Base-by-base conservation (phyloP, 2,888 invertebrate genomes). In the Boloria euphrosyne region DNA sequence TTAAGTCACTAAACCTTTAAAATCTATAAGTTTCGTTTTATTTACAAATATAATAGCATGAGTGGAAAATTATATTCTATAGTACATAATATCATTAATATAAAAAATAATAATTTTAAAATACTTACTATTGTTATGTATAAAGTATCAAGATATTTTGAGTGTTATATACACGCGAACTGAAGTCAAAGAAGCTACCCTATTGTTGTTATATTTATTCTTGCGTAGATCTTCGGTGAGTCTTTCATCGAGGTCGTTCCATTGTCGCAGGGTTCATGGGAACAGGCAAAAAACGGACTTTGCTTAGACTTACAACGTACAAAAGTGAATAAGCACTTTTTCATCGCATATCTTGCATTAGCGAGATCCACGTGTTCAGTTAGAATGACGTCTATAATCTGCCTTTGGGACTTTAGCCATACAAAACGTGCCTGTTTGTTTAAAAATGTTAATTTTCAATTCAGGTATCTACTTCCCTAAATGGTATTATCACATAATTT, bases 131-230 rank as follows among this genome's bases (percentile, higher is more conserved):
- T 31, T 16, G 16, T 53, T 53, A n/a, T 16, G 43, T 38, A 55
- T 1, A 57, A 79, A 82, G 78, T 81, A 84, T 81, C 87, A 90
- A 87, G 69, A 80, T 66, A 16, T 4, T 2, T 38, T 38, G 10
- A 67, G 2, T 7, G 60, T 74, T 17, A 14, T 47, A 63, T 75
- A 75, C 65, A 78, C 52, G 62, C 78, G 80, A 83, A 76, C 78
- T 79, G 82, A 90, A 90, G 91, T 90, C 90, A 91, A 89, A 89
- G 91, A 87, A 88, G 86, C 87, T 80, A 86, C 86, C 86, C 91
- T 82, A 91, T 92, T 91, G 92, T 91, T 84, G 80, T 79, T 86
- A 90, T 92, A 91, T 91, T 91, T 92, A 91, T 92, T 90, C 91
- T 90, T 89, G 90, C 86, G 85, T 86, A 84, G 89, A 89, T 91